Evolutionary conservation across 1,140 invertebrate genomes (phyloP), one percentile per base, ranked within the genome.

Genomic region (Aphelenchoides besseyi): DNA sequence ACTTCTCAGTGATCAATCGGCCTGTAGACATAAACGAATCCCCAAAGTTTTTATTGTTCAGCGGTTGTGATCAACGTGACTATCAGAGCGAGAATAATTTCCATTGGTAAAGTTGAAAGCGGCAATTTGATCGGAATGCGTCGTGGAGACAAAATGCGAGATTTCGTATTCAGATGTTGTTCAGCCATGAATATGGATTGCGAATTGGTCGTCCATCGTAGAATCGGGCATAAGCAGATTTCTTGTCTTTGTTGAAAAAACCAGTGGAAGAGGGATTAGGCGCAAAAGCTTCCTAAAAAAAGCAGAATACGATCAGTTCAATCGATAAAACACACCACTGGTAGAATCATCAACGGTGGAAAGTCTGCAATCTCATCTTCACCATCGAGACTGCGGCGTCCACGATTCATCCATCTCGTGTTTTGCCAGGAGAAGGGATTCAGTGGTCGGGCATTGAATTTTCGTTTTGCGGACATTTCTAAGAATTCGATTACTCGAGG

Each of bases 171-270:
- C n/a, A n/a, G 41, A 16, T 48, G 41, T 48, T 18, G 32, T 66
- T 66, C 32, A 32, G 30, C 63, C 63, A 66, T 16, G 63, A 66
- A 53, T 66, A 66, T 9, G 63, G 63, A 55, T 66, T 66, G 9
- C 63, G 16, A n/a, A 29, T 33, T 28, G 16, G 30, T n/a, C 63
- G 16, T 26, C 63, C 63, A 30, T 53, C 30, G 16, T n/a, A 29
- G 26, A 8, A 29, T 8, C 55, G 5, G 28, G 30, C 12, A 30
- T 41, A 53, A 12, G 63, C 28, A 18, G 63, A 66, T 32, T 66
- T 66, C 3, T 66, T 66, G 41, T 33, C 36, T 53, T 66, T 59
- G 5, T 23, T 48, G 12, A 23, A 48, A 23, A 23, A 48, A 16
- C 41, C 41, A 48, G 12, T 12, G 41, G 41, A n/a, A n/a, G n/a